Base-by-base conservation (phyloP, 1,140 invertebrate species). In the Cydia pomonella region DNA sequence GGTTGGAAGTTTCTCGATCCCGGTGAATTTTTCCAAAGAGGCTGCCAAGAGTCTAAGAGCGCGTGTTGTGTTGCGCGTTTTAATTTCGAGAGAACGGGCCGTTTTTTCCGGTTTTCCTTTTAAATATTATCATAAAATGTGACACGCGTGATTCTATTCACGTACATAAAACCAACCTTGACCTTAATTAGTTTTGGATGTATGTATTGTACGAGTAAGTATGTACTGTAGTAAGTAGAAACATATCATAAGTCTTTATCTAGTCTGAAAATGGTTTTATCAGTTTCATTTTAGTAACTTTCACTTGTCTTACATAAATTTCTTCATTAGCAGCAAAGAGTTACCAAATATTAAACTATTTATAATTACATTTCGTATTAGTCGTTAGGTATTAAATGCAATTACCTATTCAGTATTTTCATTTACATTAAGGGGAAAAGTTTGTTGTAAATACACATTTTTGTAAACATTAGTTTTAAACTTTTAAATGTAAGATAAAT, bases 401-500 rank as follows among this genome's bases (percentile, higher is more conserved):
- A 69, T 69, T 69, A 18, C 64, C 64, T 69, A 69, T 69, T 18
- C 64, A 69, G 64, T 69, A 69, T 69, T 69, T 69, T 69, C 3
- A 41, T 69, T 10, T 33, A 63, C 10, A 27, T 1, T 27, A 27
- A 27, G 6, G 63, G 63, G 63, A 38, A 18, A 18, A 13, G 16
- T 73, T 47, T 73, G 2, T 50, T 73, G 72, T 73, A 73, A 73
- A 73, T 73, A 53, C 47, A 50, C 47, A 73, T 73, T 50, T 72
- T 73, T 47, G 33, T 72, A 13, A 33, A 44, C 63, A 69, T 69
- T 72, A 44, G 21, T 44, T 44, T 72, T 72, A 71, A 71, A 71
- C 33, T 23, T 41, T 72, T 72, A 13, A 66, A 10, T 18, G 25
- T 66, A 66, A 13, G 59, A 25, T 23, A 25, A 29, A 29, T 27